Evolutionary conservation across 2,888 invertebrate species (phyloP), one percentile per base, ranked within the genome.

Genomic region (Microctonus aethiopoides): DNA sequence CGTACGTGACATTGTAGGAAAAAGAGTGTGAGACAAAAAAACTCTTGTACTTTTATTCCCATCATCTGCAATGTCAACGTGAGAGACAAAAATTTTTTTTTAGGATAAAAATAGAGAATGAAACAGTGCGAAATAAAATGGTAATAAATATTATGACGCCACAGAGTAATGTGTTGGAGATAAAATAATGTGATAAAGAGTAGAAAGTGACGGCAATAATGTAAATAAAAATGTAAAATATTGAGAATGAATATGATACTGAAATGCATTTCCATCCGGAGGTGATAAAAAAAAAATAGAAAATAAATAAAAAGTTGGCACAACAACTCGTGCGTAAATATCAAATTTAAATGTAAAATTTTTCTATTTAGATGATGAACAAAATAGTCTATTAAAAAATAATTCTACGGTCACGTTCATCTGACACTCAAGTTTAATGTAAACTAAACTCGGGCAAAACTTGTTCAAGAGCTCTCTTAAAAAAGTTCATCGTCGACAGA

Each of bases 1-100:
- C 83, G 86, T 80, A 88, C 85, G 77, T 87, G 81, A 82, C 87
- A 88, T 67, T 84, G 86, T 75, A 87, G 62, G 32, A 78, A 41
- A 52, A 78, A 66, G 69, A 76, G 59, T 56, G 76, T 54, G 56
- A 72, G 71, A 54, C 68, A 73, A 68, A 76, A 63, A 72, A 75
- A 62, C 66, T 70, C 65, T 24, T 64, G 46, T 46, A 46, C 16
- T 16, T 7, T 67, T 51, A 60, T 74, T 26, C 11, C 67, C n/a
- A 59, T 51, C 76, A 75, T 76, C 75, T 76, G 63, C 65, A 70
- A 70, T 52, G 69, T 70, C 65, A 70, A 65, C 64, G 32, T 64
- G 36, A 59, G 59, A 59, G 34, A 13, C 22, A 10, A 54, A 62
- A n/a, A n/a, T n/a, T n/a, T n/a, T n/a, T n/a, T 10, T 46, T 26